Evolutionary conservation across 2,797 vertebrate genomes (phyloP).

Genomic region (Arctocebus calabarensis): DNA sequence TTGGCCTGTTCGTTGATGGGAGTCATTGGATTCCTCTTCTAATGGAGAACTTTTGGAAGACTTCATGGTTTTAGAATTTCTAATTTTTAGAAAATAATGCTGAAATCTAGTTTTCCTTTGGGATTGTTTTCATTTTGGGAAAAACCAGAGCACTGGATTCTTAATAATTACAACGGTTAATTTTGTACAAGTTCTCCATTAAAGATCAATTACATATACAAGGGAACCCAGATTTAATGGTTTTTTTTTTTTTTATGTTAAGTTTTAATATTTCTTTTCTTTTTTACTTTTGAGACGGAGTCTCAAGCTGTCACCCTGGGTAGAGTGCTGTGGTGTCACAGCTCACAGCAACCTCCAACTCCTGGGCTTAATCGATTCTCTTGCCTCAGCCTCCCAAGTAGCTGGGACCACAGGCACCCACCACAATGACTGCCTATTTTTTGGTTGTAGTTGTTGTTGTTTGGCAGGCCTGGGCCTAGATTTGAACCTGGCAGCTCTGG

Average conservation of each 20-base stretch:
- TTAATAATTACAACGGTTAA: neutral
- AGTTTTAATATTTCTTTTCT: too few species aligned
- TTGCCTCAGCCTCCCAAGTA: too few species aligned
- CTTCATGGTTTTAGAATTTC: neutral
- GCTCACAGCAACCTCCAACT: too few species aligned
- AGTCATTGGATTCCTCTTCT: neutral
- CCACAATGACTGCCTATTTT: too few species aligned
- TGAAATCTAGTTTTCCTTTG: neutral
- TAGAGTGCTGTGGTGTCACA: too few species aligned
- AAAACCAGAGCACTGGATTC: slow-evolving; percentile 17
- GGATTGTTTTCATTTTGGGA: slow-evolving; percentile 14
- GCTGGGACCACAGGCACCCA: too few species aligned
- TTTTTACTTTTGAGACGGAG: too few species aligned
- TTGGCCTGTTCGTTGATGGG: neutral
- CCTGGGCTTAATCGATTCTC: too few species aligned
- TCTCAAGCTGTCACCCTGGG: too few species aligned
- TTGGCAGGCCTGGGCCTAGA: too few species aligned
- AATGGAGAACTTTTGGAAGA: neutral
- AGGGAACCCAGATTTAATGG: neutral
- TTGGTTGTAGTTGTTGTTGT: too few species aligned
- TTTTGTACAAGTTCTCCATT: neutral
- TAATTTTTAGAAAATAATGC: slow-evolving; percentile 12
- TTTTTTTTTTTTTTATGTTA: neutral
- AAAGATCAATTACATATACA: neutral
- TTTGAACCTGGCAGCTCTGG: too few species aligned